These are phyloP conservation scores for Tychaedon coryphoeus DNA, from an alignment of 2,113 vertebrate species.

Conservation along the genomic window DNA sequence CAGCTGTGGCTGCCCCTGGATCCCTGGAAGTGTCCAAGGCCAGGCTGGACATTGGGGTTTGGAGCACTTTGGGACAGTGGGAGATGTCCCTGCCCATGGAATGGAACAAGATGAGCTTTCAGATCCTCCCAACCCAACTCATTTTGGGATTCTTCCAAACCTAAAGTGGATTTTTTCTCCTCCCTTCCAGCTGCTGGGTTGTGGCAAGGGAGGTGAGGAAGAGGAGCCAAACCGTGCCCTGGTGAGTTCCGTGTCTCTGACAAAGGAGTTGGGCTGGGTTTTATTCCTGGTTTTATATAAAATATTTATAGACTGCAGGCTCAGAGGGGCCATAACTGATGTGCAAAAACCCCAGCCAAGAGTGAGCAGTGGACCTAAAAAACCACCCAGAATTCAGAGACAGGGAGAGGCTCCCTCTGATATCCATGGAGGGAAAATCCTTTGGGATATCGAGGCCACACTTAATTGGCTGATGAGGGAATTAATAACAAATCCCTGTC, in stretches of 20 bases:
- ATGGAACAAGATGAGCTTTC: neutral
- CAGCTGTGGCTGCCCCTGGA: neutral
- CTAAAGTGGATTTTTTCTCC: neutral
- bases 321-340: neutral
- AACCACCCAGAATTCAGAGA: neutral
- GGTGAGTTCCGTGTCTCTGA: neutral
- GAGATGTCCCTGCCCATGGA: neutral
- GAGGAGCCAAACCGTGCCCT: neutral
- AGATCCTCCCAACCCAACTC: neutral
- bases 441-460: neutral
- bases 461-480: neutral
- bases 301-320: neutral
- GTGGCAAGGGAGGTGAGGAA: neutral
- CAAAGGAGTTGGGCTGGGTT: neutral
- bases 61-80: too few relatives aligned
- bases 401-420: neutral
- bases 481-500: neutral
- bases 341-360: neutral
- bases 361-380: neutral
- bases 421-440: rapidly evolving
- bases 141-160: neutral
- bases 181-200: neutral
- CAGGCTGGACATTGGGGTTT: too few relatives aligned
- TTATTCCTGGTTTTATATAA: neutral
- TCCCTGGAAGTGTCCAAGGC: neutral